Base-by-base conservation (phyloP, 2,888 invertebrate genomes). In the Machimus atricapillus region DNA sequence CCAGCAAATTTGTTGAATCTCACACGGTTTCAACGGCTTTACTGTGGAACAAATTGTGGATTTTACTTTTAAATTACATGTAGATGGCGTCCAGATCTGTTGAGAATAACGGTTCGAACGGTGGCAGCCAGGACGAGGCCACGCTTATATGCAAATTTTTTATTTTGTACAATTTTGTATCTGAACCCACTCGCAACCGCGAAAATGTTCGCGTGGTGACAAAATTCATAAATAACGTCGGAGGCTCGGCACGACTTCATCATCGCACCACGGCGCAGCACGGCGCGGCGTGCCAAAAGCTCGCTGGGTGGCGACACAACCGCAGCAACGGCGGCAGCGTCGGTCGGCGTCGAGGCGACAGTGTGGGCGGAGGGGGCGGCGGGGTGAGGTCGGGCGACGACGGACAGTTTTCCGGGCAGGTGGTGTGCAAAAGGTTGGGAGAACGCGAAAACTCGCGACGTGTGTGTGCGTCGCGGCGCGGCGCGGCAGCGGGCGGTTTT, bases 351-450 rank as follows among this genome's bases (percentile, higher is more conserved):
- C 23, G 37, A 37, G 46, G 79, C 34, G 79, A 1, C 31, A 52
- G 79, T 46, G 52, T 46, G 46, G 79, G 79, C 34, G 56, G 52
- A 52, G 52, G 43, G 31, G 79, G 79, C 27, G 14, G 79, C 79
- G 31, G 43, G 43, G 40, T 40, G 43, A 43, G 9, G 8, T 40
- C 66, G 27, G 40, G 14, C 37, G 77, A 6, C 23, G 43, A 76
- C 19, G 34, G 46, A 77, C 19, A n/a, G 5, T 27, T 9, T 12
- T 2, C n/a, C 19, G 31, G 79, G 78, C 56, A 79, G 79, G 79
- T 56, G 79, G 27, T 14, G 52, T 79, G 46, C 27, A 31, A 79
- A 79, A 79, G 46, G 79, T 52, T 12, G 79, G 79, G 79, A 79
- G 56, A 79, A 79, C 52, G 52, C 79, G 79, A 79, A 79, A 79